Evolutionary conservation across 1,140 invertebrate genomes (phyloP).

Genomic region (Propsilocerus akamusi): DNA sequence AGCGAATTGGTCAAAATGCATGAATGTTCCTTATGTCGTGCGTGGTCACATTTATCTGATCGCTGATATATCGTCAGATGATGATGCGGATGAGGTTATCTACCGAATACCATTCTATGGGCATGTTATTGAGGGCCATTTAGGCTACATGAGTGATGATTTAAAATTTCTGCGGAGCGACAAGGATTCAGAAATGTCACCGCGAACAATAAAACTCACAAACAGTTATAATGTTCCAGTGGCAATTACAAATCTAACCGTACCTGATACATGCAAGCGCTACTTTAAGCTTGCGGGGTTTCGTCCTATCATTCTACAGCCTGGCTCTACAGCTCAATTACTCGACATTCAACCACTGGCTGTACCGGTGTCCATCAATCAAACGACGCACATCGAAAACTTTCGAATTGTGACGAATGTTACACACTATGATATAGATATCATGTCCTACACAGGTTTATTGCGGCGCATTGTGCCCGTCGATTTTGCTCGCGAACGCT

Average conservation of each 20-base stretch:
- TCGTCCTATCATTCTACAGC: constrained; percentile 12
- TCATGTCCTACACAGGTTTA: constrained; percentile 15
- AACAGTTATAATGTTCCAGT: constrained; percentile 53
- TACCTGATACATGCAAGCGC: constrained; percentile 34
- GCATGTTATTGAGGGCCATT: constrained; percentile 32
- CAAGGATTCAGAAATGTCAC: constrained; percentile 18
- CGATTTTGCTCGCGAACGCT: constrained; percentile 7
- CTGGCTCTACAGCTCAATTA: constrained; percentile 13
- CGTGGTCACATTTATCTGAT: neutral
- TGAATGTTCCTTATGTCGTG: neutral
- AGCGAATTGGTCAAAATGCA: neutral
- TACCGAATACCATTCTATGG: constrained; percentile 32
- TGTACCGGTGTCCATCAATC: constrained; percentile 15
- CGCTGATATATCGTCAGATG: neutral
- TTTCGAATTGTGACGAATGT: constrained; percentile 1
- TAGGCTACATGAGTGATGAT: constrained; percentile 30
- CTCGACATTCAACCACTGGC: neutral
- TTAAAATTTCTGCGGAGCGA: constrained; percentile 35
- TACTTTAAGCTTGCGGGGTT: constrained; percentile 34
- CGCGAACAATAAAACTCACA: constrained; percentile 38
- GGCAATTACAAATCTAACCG: constrained; percentile 47
- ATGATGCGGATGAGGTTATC: neutral
- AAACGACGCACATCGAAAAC: constrained; percentile 12
- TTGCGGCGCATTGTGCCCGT: constrained; percentile 11
- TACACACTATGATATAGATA: constrained; percentile 9